Base-by-base conservation (phyloP, 2,797 vertebrate species). In the Lithobates sylvaticus region DNA sequence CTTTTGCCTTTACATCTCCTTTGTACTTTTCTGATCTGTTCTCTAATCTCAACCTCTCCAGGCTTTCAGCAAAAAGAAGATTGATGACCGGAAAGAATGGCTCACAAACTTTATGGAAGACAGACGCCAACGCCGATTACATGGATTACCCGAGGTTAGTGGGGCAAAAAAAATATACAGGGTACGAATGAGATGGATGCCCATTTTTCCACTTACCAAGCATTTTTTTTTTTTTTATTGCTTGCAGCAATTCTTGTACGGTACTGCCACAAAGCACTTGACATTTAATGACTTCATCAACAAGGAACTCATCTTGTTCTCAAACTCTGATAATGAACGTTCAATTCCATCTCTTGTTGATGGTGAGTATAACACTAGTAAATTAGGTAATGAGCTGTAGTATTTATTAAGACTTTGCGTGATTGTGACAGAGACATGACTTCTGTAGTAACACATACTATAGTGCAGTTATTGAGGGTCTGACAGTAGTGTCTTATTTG, bases 281-380 rank as follows among this genome's bases (percentile, higher is more conserved):
- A 99, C 97, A 85, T 99, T 99, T 91, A 99, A 99, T 78, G 98
- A 99, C 91, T 99, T 99, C 93, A 99, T 99, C 94, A 99, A 99
- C 93, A 99, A 99, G 91, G 98, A 99, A 91, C 94, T 99, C 91
- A 99, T 99, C 90, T 95, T 99, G 42, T 99, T 99, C 93, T 99
- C 98, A 89, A 99, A 99, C 92, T 99, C 98, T 4, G 98, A 99
- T 94, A 99, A 99, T 0, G 98, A 99, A 93, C 95, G 98, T 89
- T 99, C 98, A 80, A 98, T 99, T 88, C 98, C 98, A 26, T 99
- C 98, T 68, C 93, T 99, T 91, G 98, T 99, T 85, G 98, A 99
- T 88, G 98, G 98, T 99, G 90, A 90, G 97, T 93, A 85, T 75
- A 67, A 47, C 8, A 34, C 23, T 32, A 5, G 13, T 54, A 1